Base-by-base conservation (phyloP, 1,140 invertebrate genomes). In the Onthophagus taurus region DNA sequence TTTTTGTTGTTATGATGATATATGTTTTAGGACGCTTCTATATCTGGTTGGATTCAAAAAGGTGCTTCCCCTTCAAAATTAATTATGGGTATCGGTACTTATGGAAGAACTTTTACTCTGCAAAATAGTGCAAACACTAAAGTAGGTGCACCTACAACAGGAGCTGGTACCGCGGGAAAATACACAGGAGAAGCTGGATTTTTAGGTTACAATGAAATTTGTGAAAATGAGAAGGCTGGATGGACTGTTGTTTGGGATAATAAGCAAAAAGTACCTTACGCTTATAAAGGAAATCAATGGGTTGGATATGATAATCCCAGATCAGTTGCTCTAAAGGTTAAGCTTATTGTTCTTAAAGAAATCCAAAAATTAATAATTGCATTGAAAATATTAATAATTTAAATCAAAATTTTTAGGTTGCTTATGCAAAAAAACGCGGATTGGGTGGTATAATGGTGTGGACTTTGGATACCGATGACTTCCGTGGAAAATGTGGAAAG, bases 391-490 rank as follows among this genome's bases (percentile, higher is more conserved):
- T 5, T 5, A n/a, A 4, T 18, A 6, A 4, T 0, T 6, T 34
- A n/a, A 34, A 34, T 34, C 5, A 4, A 34, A 5, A 13, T 45
- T 51, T 48, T 34, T 30, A 60, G 55, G 50, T 49, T 7, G 37
- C 51, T 31, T 59, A 52, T 30, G 57, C 54, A 2, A 55, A 55
- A 43, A 24, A 45, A 17, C 29, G 45, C n/a, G 41, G 46, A 21
- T 61, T 85, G 3, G 76, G 67, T 31, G 82, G 81, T 14, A 69
- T 68, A 2, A 84, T 85, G 80, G 43, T 81, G 0, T 87, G 83
- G 83, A 77, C 77, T 45, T 68, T 87, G 3, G 83, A 85, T 53
- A 80, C 78, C 30, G 84, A 86, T 53, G 83, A 85, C 54, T 81
- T 81, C 51, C 60, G 51, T 8, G 77, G 75, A 1, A 12, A 36